A percentile compares a stretch with the other conserved stretches of the same genome.
Conservation (phyloP, 2,888 invertebrate genomes). For the Drosophila ezoana region DNA sequence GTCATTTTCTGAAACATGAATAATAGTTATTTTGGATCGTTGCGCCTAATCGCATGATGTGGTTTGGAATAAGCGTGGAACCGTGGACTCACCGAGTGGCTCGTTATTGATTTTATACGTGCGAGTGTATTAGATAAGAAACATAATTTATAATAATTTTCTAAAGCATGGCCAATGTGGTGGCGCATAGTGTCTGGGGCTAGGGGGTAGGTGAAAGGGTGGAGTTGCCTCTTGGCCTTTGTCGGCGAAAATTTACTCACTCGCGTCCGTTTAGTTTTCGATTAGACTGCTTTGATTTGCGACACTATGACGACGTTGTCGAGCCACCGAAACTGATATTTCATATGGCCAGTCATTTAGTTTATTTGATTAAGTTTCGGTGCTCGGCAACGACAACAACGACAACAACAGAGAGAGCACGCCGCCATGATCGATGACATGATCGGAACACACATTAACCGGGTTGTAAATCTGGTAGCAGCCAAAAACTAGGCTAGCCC, state of each 20-base stretch:
- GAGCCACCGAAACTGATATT: slow-evolving; percentile 62
- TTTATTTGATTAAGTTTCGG: slow-evolving; percentile 63
- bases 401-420: slow-evolving; percentile 60
- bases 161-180: slow-evolving; percentile 67
- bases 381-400: slow-evolving; percentile 37
- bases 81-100: slow-evolving; percentile 10
- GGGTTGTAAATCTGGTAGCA: slow-evolving; percentile 77
- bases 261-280: slow-evolving; percentile 77
- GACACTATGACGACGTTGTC: slow-evolving; percentile 69
- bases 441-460: slow-evolving; percentile 70
- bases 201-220: background rate
- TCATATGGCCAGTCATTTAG: slow-evolving; percentile 56
- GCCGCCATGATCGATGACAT: slow-evolving; percentile 81
- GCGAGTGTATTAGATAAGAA: slow-evolving; percentile 57
- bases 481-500: slow-evolving; percentile 55
- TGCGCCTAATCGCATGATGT: slow-evolving; percentile 20
- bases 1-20: background rate
- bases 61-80: slow-evolving; percentile 16
- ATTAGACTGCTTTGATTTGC: slow-evolving; percentile 81
- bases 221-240: slow-evolving; percentile 64
- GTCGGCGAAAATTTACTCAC: slow-evolving; percentile 79
- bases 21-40: slow-evolving; percentile 17
- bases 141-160: slow-evolving; percentile 79
- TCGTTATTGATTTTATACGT: slow-evolving; percentile 42
- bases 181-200: background rate